Evolutionary conservation across 2,113 vertebrate species (phyloP), one percentile per base, ranked within the genome.

Genomic region (Etheostoma cragini): DNA sequence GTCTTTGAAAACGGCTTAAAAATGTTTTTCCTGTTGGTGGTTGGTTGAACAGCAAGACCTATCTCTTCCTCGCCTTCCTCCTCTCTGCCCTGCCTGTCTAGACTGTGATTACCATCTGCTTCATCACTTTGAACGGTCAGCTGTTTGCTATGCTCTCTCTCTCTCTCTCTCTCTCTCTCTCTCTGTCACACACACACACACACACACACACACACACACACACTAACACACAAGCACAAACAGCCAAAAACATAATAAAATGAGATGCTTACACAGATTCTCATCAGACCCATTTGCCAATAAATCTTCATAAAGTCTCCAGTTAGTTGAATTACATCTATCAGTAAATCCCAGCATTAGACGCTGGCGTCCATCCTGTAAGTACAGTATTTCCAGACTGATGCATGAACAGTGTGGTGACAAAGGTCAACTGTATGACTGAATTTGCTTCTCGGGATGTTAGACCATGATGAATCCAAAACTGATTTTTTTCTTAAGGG

Each of bases 71-170:
- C 77, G 33, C 78, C 76, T 80, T 68, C 88, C 69, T 85, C 78
- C 65, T 71, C 80, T 82, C 82, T 68, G 80, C 73, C 81, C 76
- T 80, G 83, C 61, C 81, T 87, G 89, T 89, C 88, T 90, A 87
- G 89, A 93, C 86, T 84, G 77, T 87, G 89, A 91, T 93, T 89
- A 87, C 77, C 69, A 87, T 91, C 88, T 90, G 87, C 85, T 89
- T 88, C 82, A 81, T 83, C 80, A 87, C 79, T 84, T 71, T 81
- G 70, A 78, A 83, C 52, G 13, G 64, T 78, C 60, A 72, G 64
- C 66, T 89, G 54, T 80, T 89, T 82, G 60, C 63, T 50, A 38
- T 70, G 63, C 61, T 69, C 50, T 50, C 76, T 71, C 76, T 74
- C 14, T 17, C 61, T 22, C 60, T 30, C 68, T 46, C 64, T 56